A percentile compares a stretch with the other conserved stretches of the same genome.
Evolutionary conservation across 2,797 vertebrate species (phyloP).

Genomic region (Peromyscus attwateri): DNA sequence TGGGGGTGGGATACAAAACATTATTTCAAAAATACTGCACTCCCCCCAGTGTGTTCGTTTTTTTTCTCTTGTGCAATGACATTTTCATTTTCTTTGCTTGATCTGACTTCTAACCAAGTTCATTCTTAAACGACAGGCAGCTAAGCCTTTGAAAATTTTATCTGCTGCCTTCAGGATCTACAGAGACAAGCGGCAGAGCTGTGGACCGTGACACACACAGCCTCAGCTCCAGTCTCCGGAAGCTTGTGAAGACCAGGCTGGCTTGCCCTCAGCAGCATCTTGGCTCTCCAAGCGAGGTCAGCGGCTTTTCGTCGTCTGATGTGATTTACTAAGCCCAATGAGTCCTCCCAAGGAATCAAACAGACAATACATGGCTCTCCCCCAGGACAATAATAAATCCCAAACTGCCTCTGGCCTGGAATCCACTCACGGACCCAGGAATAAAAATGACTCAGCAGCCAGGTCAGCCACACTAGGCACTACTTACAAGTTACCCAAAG

Average conservation of each 20-base stretch:
- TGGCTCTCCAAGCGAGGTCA: slow-evolving; percentile 16
- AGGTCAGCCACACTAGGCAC: neutral
- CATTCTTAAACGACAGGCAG: slow-evolving; percentile 72
- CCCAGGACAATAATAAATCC: neutral
- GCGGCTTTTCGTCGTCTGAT: slow-evolving; percentile 8
- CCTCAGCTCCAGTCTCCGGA: neutral
- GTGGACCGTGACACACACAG: slow-evolving; percentile 59
- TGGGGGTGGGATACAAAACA: neutral
- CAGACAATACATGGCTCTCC: slow-evolving; percentile 1
- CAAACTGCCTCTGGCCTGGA: neutral
- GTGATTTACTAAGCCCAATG: slow-evolving; percentile 38
- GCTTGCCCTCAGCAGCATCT: neutral
- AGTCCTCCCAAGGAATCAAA: slow-evolving; percentile 55
- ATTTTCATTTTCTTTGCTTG: slow-evolving; percentile 79
- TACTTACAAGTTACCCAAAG: neutral
- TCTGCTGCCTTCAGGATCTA: slow-evolving; percentile 76
- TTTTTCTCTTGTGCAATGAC: slow-evolving; percentile 71
- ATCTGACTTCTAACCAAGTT: slow-evolving; percentile 79
- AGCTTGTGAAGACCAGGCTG: neutral
- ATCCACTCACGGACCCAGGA: neutral
- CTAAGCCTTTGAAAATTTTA: slow-evolving; percentile 76
- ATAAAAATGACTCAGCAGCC: neutral
- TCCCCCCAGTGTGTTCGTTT: slow-evolving; percentile 53
- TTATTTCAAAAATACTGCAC: slow-evolving; percentile 52
- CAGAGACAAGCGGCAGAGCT: slow-evolving; percentile 63